A percentile compares a stretch with the other conserved stretches of the same genome.
Conservation (phyloP, 2,797 vertebrate genomes). For the Hozukius guyotensis region DNA sequence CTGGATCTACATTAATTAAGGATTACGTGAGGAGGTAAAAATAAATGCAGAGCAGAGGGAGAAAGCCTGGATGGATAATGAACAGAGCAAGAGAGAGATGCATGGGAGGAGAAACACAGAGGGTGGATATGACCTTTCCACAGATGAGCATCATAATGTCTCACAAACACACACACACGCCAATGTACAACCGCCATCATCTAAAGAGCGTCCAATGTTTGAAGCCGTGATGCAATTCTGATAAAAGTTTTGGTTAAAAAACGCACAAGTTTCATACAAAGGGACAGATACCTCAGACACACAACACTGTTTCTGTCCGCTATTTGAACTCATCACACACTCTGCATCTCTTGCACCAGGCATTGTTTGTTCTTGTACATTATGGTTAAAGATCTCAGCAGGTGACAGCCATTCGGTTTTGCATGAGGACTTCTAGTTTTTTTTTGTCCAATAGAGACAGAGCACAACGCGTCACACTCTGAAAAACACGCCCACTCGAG, state of each 20-base stretch:
- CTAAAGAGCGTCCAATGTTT: slow-evolving; percentile 12
- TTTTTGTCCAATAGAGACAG: not conserved
- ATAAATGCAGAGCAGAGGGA: slow-evolving; percentile 74
- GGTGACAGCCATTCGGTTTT: not conserved
- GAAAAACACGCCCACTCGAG: too few relatives aligned
- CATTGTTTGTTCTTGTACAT: not conserved
- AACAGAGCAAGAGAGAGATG: slow-evolving; percentile 57
- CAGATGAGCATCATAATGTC: slow-evolving; percentile 73
- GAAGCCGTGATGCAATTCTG: not conserved
- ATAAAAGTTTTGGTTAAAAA: not conserved
- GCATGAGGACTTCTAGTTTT: not conserved
- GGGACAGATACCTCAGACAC: not conserved
- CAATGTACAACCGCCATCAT: slow-evolving; percentile 1
- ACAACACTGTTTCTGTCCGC: not conserved
- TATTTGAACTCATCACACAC: not conserved
- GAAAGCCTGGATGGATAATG: slow-evolving; percentile 75
- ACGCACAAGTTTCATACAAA: not conserved
- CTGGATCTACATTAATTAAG: slow-evolving; percentile 79
- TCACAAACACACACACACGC: slow-evolving; percentile 13
- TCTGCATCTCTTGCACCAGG: not conserved
- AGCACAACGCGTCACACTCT: too few relatives aligned
- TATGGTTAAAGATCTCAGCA: not conserved
- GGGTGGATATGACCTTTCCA: slow-evolving; percentile 78
- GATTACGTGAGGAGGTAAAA: slow-evolving; percentile 80
- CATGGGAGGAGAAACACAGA: slow-evolving; percentile 64